Conservation (phyloP, 2,888 invertebrate species). For the Epicampocera succincta region DNA sequence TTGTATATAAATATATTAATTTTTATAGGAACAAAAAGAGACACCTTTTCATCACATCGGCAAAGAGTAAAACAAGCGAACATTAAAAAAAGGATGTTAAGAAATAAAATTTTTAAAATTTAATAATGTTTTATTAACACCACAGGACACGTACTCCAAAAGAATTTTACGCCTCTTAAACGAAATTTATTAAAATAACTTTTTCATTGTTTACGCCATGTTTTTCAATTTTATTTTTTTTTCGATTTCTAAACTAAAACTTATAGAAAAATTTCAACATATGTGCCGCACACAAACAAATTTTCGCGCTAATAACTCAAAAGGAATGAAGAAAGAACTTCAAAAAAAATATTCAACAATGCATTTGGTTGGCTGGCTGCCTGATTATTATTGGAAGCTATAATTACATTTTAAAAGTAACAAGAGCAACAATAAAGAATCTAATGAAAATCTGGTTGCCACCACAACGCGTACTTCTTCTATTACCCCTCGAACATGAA, state of each 20-base stretch:
- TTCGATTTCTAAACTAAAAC: conserved; percentile 33
- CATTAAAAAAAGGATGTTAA: conserved; percentile 16
- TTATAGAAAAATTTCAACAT: conserved; percentile 59
- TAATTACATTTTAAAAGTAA: conserved; percentile 60
- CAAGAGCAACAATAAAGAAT: conserved; percentile 35
- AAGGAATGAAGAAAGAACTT: conserved; percentile 13
- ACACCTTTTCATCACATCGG: conserved; percentile 42
- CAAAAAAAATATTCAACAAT: conserved; percentile 33
- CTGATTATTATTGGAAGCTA: conserved; percentile 51
- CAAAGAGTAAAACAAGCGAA: conserved; percentile 5
- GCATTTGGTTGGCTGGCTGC: conserved; percentile 43
- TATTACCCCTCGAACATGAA: conserved; percentile 26
- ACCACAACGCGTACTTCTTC: conserved; percentile 54
- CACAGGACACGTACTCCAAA: conserved; percentile 67
- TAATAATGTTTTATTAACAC: conserved; percentile 69
- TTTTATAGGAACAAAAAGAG: neutral
- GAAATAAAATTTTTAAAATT: conserved; percentile 51
- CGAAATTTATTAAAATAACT: conserved; percentile 70
- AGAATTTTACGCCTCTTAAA: conserved; percentile 67
- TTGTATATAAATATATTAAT: neutral
- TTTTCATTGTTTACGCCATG: conserved; percentile 53
- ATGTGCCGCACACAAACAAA: conserved; percentile 61
- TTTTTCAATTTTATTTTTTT: conserved; percentile 9
- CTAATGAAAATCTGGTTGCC: conserved; percentile 67
- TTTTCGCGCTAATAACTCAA: conserved; percentile 57